phyloP scores from a whole-genome alignment of 1,140 invertebrate species.

The Semibalanus balanoides region DNA sequence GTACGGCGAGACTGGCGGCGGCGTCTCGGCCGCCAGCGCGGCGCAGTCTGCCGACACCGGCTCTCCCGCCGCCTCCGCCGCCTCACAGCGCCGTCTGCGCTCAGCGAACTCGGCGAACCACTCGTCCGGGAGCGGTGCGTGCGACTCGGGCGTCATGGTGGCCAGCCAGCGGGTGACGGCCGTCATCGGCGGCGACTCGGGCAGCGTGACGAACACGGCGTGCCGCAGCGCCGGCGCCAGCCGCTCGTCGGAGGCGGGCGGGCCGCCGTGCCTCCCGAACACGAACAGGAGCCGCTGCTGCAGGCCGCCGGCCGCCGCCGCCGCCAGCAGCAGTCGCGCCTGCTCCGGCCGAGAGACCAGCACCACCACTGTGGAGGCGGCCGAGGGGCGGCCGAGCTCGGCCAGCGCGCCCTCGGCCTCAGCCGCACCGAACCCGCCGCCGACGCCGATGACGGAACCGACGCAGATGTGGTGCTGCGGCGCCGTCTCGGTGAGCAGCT shows the following conservation, averaged over 20 bases:
- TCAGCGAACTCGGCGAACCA: slow-evolving; percentile 37
- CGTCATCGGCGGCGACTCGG: slow-evolving; percentile 32
- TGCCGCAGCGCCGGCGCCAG: slow-evolving; percentile 15
- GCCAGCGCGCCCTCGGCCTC: slow-evolving; percentile 27
- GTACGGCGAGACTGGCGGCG: slow-evolving; percentile 29
- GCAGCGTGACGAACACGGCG: slow-evolving; percentile 23
- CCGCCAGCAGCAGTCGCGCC: slow-evolving; percentile 19
- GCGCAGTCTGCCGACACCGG: slow-evolving; percentile 31
- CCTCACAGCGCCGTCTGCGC: slow-evolving; percentile 28
- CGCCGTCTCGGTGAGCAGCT: not conserved
- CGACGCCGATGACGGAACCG: not conserved
- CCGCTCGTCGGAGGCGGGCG: slow-evolving; percentile 13
- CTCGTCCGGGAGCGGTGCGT: slow-evolving; percentile 27
- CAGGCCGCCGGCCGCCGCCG: slow-evolving; percentile 11
- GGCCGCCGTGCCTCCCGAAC: slow-evolving; percentile 18
- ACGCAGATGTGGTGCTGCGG: not conserved
- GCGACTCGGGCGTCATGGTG: slow-evolving; percentile 26
- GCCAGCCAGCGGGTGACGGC: slow-evolving; percentile 30
- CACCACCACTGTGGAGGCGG: slow-evolving; percentile 14
- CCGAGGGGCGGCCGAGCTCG: slow-evolving; percentile 10
- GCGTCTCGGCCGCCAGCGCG: slow-evolving; percentile 29
- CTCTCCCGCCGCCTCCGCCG: slow-evolving; percentile 20
- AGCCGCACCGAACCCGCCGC: slow-evolving; percentile 29
- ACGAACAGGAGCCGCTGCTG: slow-evolving; percentile 17
- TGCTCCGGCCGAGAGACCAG: slow-evolving; percentile 20